phyloP scores from a whole-genome alignment of 1,140 invertebrate species.

The Drosophila ambigua region DNA sequence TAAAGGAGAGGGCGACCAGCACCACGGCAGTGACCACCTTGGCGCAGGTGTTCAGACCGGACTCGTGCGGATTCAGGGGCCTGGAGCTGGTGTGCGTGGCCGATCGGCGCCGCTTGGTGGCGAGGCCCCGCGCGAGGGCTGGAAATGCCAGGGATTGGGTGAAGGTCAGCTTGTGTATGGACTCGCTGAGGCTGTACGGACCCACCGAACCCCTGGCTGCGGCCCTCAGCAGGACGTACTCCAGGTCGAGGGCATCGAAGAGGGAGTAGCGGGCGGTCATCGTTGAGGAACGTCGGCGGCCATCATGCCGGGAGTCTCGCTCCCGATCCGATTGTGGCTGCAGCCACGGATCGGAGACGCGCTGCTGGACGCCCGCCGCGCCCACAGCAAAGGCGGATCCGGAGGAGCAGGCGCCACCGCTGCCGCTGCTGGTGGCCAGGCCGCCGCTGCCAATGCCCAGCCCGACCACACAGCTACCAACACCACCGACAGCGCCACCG shows the following conservation, averaged over 20 bases:
- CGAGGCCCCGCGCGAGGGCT: slow-evolving; percentile 88
- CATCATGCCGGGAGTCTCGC: slow-evolving; percentile 66
- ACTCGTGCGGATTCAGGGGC: slow-evolving; percentile 86
- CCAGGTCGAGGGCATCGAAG: slow-evolving; percentile 89
- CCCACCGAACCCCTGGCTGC: slow-evolving; percentile 89
- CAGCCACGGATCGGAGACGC: slow-evolving; percentile 84
- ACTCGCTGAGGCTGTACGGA: slow-evolving; percentile 89
- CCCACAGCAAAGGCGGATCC: slow-evolving; percentile 79
- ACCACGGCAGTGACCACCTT: slow-evolving; percentile 89
- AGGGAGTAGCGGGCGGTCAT: slow-evolving; percentile 87
- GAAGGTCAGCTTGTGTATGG: slow-evolving; percentile 90
- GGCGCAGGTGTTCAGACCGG: slow-evolving; percentile 88
- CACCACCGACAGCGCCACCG: slow-evolving; percentile 61
- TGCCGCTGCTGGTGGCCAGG: slow-evolving; percentile 58
- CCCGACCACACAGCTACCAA: too few relatives aligned
- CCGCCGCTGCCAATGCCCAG: slow-evolving; percentile 41
- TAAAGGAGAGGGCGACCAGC: slow-evolving; percentile 88
- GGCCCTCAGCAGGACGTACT: slow-evolving; percentile 88
- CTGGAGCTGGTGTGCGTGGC: slow-evolving; percentile 85
- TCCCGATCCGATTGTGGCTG: slow-evolving; percentile 82
- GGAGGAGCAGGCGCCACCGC: slow-evolving; percentile 67
- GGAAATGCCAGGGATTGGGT: slow-evolving; percentile 90
- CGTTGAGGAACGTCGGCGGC: slow-evolving; percentile 84
- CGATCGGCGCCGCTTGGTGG: slow-evolving; percentile 87
- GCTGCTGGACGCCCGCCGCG: slow-evolving; percentile 84